These are phyloP conservation scores for Phthorimaea operculella DNA, from an alignment of 1,140 invertebrate genomes.

Conservation along the genomic window DNA sequence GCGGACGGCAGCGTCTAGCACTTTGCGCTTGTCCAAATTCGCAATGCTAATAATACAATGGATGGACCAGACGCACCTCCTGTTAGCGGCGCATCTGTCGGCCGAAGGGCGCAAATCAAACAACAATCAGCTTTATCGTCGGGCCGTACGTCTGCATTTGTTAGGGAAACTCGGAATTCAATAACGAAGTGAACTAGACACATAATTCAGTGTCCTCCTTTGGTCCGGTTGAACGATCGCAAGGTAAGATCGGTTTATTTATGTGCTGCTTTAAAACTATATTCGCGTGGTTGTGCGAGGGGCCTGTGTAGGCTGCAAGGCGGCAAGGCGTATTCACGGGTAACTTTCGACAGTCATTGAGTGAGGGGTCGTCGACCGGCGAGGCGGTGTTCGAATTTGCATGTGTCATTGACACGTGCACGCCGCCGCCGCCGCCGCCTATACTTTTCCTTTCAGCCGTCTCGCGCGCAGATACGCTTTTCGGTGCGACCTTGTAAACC, in stretches of 20 bases:
- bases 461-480: conserved; percentile 41
- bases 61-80: conserved; percentile 42
- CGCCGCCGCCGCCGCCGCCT: conserved; percentile 16
- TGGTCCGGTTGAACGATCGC: conserved; percentile 16
- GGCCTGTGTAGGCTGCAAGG: conserved; percentile 27
- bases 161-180: conserved; percentile 14
- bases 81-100: conserved; percentile 28
- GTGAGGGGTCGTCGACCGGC: conserved; percentile 46
- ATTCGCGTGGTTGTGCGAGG: conserved; percentile 26
- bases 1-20: conserved; percentile 39
- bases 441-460: conserved; percentile 56
- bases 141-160: conserved; percentile 20
- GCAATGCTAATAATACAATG: conserved; percentile 56
- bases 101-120: conserved; percentile 15
- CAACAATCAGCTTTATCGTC: conserved; percentile 25
- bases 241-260: conserved; percentile 33
- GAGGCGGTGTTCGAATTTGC: conserved; percentile 50
- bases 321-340: conserved; percentile 29
- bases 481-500: conserved; percentile 50
- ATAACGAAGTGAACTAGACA: conserved; percentile 34
- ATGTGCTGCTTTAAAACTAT: conserved; percentile 28
- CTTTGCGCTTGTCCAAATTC: conserved; percentile 50
- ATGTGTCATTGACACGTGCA: conserved; percentile 57
- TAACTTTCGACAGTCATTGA: conserved; percentile 60
- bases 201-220: conserved; percentile 31